A percentile compares a stretch with the other conserved stretches of the same genome.
Conservation (phyloP, 1,140 invertebrate genomes). For the Anastrepha obliqua region DNA sequence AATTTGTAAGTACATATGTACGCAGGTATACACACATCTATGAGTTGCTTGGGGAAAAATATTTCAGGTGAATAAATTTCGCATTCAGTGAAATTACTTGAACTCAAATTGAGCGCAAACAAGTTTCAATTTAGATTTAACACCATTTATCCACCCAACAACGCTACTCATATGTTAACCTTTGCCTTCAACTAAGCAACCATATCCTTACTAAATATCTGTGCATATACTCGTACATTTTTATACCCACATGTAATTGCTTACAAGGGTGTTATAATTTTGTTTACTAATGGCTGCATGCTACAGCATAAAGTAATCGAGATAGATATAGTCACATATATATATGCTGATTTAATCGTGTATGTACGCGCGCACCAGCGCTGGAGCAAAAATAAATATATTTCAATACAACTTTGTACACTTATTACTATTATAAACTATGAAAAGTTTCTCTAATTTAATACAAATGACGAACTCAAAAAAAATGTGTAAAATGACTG, state of each 20-base stretch:
- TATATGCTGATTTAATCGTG: not conserved
- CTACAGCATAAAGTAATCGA: not conserved
- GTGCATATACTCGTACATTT: too few relatives aligned
- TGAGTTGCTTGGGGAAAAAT: not conserved
- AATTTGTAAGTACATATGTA: too few relatives aligned
- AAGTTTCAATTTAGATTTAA: slow-evolving; percentile 14
- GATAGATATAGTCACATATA: too few relatives aligned
- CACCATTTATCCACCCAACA: slow-evolving; percentile 23
- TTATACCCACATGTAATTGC: too few relatives aligned
- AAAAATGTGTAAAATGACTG: too few relatives aligned
- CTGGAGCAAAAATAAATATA: too few relatives aligned
- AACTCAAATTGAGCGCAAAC: slow-evolving; percentile 45
- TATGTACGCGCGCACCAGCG: not conserved
- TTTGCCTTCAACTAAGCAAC: too few relatives aligned
- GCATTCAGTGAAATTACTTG: slow-evolving; percentile 14
- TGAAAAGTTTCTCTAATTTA: too few relatives aligned
- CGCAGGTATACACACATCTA: not conserved
- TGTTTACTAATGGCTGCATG: not conserved
- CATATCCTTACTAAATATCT: too few relatives aligned
- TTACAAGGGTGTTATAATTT: not conserved
- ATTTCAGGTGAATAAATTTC: slow-evolving; percentile 37
- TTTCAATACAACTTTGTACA: too few relatives aligned
- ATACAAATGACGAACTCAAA: too few relatives aligned
- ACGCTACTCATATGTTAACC: not conserved
- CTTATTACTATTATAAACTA: too few relatives aligned